These are phyloP conservation scores for Nymphicus hollandicus DNA, from an alignment of 2,113 vertebrate species.

Conservation along the genomic window DNA sequence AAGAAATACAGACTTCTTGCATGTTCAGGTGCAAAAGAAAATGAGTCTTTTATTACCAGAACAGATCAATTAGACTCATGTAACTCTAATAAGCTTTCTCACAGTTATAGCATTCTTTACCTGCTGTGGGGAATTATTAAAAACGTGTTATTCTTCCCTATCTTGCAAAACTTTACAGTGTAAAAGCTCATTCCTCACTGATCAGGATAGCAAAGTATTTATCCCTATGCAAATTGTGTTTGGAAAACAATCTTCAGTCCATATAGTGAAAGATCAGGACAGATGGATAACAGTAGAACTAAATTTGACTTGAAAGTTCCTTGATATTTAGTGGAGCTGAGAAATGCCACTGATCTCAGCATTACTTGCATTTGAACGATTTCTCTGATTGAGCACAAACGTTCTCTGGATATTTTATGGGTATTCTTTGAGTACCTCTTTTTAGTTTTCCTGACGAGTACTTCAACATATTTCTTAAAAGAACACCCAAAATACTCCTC, in stretches of 20 bases:
- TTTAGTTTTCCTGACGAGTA: not conserved
- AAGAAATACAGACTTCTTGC: not conserved
- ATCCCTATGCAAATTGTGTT: not conserved
- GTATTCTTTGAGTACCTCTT: not conserved
- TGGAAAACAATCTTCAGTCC: not conserved
- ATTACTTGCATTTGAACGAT: not conserved
- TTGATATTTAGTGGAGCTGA: not conserved
- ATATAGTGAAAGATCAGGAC: not conserved
- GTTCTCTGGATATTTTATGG: not conserved
- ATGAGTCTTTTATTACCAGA: not conserved
- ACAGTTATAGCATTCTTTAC: not conserved
- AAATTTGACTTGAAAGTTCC: not conserved
- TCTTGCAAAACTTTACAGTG: not conserved
- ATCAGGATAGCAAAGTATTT: not conserved
- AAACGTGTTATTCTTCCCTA: not conserved
- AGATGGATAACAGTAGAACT: not conserved
- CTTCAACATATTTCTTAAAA: slow-evolving; percentile 2
- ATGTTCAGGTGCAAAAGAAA: not conserved
- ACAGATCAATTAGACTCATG: not conserved
- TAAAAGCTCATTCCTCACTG: not conserved
- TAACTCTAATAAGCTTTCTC: not conserved
- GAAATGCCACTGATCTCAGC: not conserved
- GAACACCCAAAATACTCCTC: not conserved
- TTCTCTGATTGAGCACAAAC: not conserved
- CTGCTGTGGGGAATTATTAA: not conserved